phyloP scores from a whole-genome alignment of 2,797 vertebrate genomes.

The Microctenopoma steveboyesi region DNA sequence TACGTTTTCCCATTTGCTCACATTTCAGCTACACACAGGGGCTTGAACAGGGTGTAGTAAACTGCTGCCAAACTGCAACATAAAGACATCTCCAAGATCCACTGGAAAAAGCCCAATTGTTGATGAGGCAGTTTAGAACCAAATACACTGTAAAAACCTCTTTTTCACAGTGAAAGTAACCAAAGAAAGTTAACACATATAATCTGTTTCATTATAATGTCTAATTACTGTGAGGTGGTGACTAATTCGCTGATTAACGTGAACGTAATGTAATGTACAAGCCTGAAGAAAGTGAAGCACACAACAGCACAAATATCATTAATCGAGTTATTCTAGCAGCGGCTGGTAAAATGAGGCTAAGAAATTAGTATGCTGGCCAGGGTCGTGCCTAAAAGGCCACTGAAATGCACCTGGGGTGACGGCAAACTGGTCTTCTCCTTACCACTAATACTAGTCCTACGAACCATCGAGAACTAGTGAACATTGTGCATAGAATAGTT shows the following conservation, averaged over 20 bases:
- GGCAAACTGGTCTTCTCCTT: too few species aligned
- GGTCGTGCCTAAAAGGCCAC: too few species aligned
- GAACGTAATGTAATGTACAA: not conserved
- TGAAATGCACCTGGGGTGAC: too few species aligned
- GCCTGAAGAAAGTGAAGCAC: not conserved
- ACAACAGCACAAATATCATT: not conserved
- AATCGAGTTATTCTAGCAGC: not conserved
- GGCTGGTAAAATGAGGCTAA: not conserved
- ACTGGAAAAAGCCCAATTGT: conserved; percentile 30
- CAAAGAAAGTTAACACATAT: not conserved
- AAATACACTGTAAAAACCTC: not conserved
- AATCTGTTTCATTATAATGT: not conserved
- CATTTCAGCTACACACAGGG: conserved; percentile 18
- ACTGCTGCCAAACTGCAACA: conserved; percentile 44
- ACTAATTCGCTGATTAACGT: not conserved
- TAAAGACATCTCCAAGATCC: conserved; percentile 12
- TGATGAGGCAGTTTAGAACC: not conserved
- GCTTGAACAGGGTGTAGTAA: conserved; percentile 2
- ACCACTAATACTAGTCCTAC: too few species aligned
- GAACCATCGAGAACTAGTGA: too few species aligned
- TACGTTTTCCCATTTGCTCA: conserved; percentile 21
- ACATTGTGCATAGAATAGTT: too few species aligned
- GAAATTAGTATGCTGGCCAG: too few species aligned
- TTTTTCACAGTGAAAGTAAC: not conserved
- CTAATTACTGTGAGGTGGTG: not conserved